Conservation (phyloP, 2,797 vertebrate genomes). For the Schizopygopsis malacanthus region DNA sequence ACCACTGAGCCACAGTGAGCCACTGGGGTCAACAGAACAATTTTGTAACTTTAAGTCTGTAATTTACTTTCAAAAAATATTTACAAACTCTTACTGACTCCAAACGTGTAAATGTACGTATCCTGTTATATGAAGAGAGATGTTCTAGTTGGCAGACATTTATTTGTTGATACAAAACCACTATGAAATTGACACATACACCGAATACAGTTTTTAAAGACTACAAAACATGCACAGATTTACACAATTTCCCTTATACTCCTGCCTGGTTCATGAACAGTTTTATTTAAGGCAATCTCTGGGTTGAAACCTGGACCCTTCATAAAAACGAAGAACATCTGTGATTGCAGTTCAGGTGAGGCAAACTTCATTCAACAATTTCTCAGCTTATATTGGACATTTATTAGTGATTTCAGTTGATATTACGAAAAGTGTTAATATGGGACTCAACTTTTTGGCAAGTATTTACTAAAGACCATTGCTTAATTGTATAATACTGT, state of each 20-base stretch:
- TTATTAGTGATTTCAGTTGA: not conserved
- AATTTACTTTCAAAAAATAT: no score
- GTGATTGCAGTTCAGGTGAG: not conserved
- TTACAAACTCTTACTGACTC: not conserved
- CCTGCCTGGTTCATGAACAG: conserved; percentile 50
- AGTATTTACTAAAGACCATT: not conserved
- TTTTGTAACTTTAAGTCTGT: not conserved
- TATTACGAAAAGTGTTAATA: not conserved
- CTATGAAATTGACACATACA: conserved; percentile 35
- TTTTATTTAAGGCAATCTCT: conserved; percentile 32
- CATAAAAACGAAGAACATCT: conserved; percentile 11
- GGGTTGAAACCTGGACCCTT: conserved; percentile 12
- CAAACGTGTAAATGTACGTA: not conserved
- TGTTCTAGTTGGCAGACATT: conserved; percentile 4
- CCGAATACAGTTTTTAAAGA: not conserved
- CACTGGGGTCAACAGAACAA: not conserved
- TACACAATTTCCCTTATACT: conserved; percentile 50
- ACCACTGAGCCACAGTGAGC: no score
- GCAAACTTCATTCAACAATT: not conserved
- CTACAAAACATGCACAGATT: conserved; percentile 55
- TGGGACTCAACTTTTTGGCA: not conserved
- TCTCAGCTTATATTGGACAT: not conserved
- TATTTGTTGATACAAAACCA: conserved; percentile 61
- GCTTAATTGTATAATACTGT: conserved; percentile 27
- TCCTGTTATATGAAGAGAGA: not conserved